These are phyloP conservation scores for Linepithema humile DNA, from an alignment of 1,140 invertebrate genomes.

Conservation along the genomic window DNA sequence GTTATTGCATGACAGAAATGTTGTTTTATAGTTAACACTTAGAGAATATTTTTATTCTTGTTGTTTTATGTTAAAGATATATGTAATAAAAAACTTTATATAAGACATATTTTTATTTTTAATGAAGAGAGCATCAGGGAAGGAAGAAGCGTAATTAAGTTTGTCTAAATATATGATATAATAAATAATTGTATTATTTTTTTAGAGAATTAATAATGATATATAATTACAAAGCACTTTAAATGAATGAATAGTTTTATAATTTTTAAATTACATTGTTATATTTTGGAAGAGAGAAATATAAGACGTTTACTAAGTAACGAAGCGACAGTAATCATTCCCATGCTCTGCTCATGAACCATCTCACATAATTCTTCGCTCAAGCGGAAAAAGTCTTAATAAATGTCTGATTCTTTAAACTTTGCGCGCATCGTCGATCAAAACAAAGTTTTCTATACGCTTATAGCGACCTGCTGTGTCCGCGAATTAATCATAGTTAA, in stretches of 20 bases:
- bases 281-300: slow-evolving; percentile 1
- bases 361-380: slow-evolving; percentile 44
- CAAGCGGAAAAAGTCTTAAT: slow-evolving; percentile 30
- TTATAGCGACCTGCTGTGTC: slow-evolving; percentile 36
- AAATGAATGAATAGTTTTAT: slow-evolving; percentile 8
- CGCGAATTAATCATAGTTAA: slow-evolving; percentile 56
- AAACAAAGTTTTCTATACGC: slow-evolving; percentile 47
- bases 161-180: slow-evolving; percentile 2
- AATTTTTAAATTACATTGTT: slow-evolving; percentile 26
- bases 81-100: neutral
- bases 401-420: slow-evolving; percentile 52
- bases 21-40: neutral
- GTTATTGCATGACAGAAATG: neutral
- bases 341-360: slow-evolving; percentile 24
- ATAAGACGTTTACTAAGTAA: slow-evolving; percentile 19
- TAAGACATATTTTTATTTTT: slow-evolving; percentile 17
- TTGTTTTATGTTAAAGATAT: slow-evolving; percentile 10
- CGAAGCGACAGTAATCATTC: slow-evolving; percentile 28
- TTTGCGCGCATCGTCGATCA: slow-evolving; percentile 50
- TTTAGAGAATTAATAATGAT: neutral
- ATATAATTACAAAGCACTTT: neutral
- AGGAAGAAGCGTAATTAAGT: neutral
- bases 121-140: neutral
- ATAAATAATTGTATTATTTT: slow-evolving; percentile 24
- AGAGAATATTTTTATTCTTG: neutral